Evolutionary conservation across 2,888 invertebrate genomes (phyloP).

Genomic region (Sussaba pulchella): DNA sequence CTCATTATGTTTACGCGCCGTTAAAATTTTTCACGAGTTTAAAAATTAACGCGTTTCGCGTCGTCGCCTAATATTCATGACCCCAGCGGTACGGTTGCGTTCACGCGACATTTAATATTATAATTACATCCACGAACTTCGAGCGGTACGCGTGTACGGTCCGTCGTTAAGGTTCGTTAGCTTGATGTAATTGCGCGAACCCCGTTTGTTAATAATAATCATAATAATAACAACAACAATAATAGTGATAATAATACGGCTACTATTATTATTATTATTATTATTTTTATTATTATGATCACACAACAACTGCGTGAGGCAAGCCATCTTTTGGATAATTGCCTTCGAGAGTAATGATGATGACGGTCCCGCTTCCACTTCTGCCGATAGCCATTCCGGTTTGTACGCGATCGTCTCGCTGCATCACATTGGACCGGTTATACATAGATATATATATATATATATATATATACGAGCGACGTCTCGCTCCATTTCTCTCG

Average conservation of each 20-base stretch:
- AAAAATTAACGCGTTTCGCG: slow-evolving; percentile 45
- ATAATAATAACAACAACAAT: slow-evolving; percentile 30
- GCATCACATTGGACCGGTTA: slow-evolving; percentile 21
- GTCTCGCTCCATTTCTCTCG: slow-evolving; percentile 55
- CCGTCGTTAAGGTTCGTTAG: slow-evolving; percentile 49
- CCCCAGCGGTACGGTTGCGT: slow-evolving; percentile 38
- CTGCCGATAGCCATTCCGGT: slow-evolving; percentile 32
- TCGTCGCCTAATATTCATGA: slow-evolving; percentile 40
- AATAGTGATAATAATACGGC: neutral
- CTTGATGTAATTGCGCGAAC: slow-evolving; percentile 56
- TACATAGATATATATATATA: no score
- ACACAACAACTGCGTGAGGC: slow-evolving; percentile 8
- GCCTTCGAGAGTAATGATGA: slow-evolving; percentile 50
- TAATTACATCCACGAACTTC: slow-evolving; percentile 33
- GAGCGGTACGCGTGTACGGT: slow-evolving; percentile 4
- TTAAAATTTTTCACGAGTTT: slow-evolving; percentile 19
- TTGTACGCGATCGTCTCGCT: slow-evolving; percentile 22
- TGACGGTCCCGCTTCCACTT: slow-evolving; percentile 36
- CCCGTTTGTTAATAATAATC: slow-evolving; percentile 22
- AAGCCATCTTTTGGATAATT: slow-evolving; percentile 58
- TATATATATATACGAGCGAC: no score
- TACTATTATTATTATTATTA: no score
- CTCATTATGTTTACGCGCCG: slow-evolving; percentile 13
- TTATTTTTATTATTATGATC: neutral
- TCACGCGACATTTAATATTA: slow-evolving; percentile 59